These are phyloP conservation scores for Conistra vaccinii DNA, from an alignment of 2,888 invertebrate genomes.

Conservation along the genomic window DNA sequence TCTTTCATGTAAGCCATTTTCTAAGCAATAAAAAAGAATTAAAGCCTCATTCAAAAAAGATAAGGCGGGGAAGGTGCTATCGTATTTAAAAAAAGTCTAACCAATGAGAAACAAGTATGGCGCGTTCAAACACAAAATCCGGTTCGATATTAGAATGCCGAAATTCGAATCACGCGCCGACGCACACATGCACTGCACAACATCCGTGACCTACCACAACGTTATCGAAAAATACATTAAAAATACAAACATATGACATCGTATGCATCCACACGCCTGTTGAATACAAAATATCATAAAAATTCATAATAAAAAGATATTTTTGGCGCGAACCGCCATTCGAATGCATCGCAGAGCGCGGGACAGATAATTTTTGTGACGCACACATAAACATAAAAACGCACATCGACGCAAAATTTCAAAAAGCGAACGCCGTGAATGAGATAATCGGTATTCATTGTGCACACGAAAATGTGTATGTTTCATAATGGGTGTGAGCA, in stretches of 20 bases:
- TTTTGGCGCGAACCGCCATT: constrained; percentile 80
- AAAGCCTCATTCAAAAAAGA: constrained; percentile 32
- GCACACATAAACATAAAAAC: constrained; percentile 78
- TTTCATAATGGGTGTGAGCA: constrained; percentile 75
- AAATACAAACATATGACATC: constrained; percentile 69
- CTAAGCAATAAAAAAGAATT: constrained; percentile 28
- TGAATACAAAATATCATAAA: constrained; percentile 79
- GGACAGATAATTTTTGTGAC: constrained; percentile 86
- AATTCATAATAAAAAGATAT: constrained; percentile 79
- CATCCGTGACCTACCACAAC: constrained; percentile 84
- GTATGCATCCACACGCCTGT: constrained; percentile 66
- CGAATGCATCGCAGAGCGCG: constrained; percentile 79
- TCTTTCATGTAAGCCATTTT: constrained; percentile 4
- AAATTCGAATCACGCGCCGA: constrained; percentile 80
- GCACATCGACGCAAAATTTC: constrained; percentile 82
- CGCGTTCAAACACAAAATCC: constrained; percentile 66
- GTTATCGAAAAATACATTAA: constrained; percentile 75
- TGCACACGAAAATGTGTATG: constrained; percentile 85
- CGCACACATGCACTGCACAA: constrained; percentile 61
- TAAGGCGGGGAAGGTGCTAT: constrained; percentile 35
- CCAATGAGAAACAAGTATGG: constrained; percentile 68
- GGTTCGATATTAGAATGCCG: constrained; percentile 83
- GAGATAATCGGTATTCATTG: constrained; percentile 89
- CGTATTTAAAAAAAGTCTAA: constrained; percentile 42
- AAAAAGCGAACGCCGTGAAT: constrained; percentile 83